A percentile compares a stretch with the other conserved stretches of the same genome.
Conservation (phyloP, 2,888 invertebrate genomes). For the Trissolcus brochymenae region DNA sequence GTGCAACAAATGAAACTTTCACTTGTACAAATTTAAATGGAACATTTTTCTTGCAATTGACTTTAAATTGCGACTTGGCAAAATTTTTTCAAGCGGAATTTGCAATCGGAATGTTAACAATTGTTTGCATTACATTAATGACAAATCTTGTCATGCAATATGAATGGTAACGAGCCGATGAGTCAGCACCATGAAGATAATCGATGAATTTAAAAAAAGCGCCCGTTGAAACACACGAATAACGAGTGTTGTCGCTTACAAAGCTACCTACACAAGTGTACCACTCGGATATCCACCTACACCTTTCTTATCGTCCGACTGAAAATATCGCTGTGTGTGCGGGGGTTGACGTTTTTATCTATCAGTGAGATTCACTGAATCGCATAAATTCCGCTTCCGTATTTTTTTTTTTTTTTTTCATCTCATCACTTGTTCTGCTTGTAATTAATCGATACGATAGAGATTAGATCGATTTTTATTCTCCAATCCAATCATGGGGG, state of each 20-base stretch:
- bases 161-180: constrained; percentile 44
- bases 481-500: background rate
- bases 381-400: constrained; percentile 44
- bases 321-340: constrained; percentile 48
- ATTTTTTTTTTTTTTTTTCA: constrained; percentile 31
- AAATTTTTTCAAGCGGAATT: too few species aligned
- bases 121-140: constrained; percentile 14
- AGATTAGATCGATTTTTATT: constrained; percentile 27
- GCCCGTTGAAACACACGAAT: constrained; percentile 48
- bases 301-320: constrained; percentile 44
- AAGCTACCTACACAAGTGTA: constrained; percentile 45
- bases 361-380: constrained; percentile 42
- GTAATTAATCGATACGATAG: constrained; percentile 34
- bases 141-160: constrained; percentile 24
- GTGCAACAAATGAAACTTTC: too few species aligned
- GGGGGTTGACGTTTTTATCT: constrained; percentile 46
- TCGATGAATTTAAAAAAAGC: constrained; percentile 52
- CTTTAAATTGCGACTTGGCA: too few species aligned
- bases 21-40: too few species aligned
- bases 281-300: constrained; percentile 45
- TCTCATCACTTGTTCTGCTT: constrained; percentile 17
- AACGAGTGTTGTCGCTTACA: constrained; percentile 50
- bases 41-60: too few species aligned
- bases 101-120: constrained; percentile 2
- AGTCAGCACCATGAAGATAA: constrained; percentile 46